Base-by-base conservation (phyloP, 2,888 invertebrate genomes). In the Phlogophora meticulosa region DNA sequence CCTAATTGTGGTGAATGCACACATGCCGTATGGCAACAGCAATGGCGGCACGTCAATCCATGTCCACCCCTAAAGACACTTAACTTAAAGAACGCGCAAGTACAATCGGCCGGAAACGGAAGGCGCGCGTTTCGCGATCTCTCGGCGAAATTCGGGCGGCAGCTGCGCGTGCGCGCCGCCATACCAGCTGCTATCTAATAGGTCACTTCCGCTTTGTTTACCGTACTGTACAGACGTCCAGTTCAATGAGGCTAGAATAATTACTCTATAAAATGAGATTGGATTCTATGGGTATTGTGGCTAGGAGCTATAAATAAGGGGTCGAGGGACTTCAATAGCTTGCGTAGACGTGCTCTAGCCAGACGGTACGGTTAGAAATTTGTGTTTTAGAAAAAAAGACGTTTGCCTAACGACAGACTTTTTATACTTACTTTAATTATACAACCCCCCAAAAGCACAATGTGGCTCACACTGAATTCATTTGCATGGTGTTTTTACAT, bases 91-190 rank as follows among this genome's bases (percentile, higher is more conserved):
- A 88, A 85, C 85, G 85, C 84, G 86, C 73, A 76, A 89, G 85
- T 86, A 94, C 94, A 95, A 95, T 94, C 92, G 91, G 85, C 88
- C 93, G 95, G 95, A 95, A 95, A 89, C 95, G 95, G 95, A 95
- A 95, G 94, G 92, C 94, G 93, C 91, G 91, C 91, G 92, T 94
- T 94, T 94, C 92, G 95, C 95, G 95, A 95, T 92, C 94, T 94
- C 92, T 89, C 91, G 89, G 90, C 91, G 91, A 94, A 94, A 91
- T 94, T 94, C 91, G 94, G 92, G 82, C 87, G 87, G 92, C 95
- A 94, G 95, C 94, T 94, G 94, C 90, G 90, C 90, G 82, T 80
- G 90, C 90, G 88, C 89, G 82, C 87, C 88, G 87, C 87, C 78
- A 85, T 86, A 88, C 90, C 92, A 90, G 88, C 91, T 90, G 92